Conservation (phyloP, 2,888 invertebrate species). For the Tenthredo distinguenda region DNA sequence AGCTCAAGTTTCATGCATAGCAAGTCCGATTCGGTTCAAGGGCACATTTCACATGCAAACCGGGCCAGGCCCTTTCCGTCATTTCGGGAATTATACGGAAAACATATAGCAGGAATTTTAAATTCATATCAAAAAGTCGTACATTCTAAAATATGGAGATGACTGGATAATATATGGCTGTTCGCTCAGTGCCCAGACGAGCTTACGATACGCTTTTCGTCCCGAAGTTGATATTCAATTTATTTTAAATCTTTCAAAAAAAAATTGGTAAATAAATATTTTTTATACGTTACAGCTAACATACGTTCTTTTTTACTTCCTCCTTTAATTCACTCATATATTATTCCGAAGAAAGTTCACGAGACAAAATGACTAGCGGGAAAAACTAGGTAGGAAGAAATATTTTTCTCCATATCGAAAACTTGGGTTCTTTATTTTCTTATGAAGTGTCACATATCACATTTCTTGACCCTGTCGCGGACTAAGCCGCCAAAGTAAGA, state of each 20-base stretch:
- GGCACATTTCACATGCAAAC: too few species aligned
- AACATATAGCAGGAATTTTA: neutral
- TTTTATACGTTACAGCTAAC: neutral
- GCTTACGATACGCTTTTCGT: neutral
- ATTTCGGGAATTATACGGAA: neutral
- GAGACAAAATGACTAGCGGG: neutral
- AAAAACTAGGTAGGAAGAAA: neutral
- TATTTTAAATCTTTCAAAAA: neutral
- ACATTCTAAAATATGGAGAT: neutral
- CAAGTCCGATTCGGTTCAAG: too few species aligned
- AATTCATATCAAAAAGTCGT: conserved; percentile 22
- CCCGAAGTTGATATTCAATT: neutral
- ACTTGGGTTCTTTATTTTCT: neutral
- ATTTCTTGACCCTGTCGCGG: conserved; percentile 7
- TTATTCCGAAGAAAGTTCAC: neutral
- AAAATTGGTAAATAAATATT: neutral
- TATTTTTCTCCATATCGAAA: neutral
- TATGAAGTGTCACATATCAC: neutral
- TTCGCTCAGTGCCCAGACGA: neutral
- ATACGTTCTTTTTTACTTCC: neutral
- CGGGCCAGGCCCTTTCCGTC: neutral
- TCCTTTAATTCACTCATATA: neutral
- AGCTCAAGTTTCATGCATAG: too few species aligned
- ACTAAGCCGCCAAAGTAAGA: conserved; percentile 35
- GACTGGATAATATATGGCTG: neutral